Base-by-base conservation (phyloP, 2,113 vertebrate genomes). In the Tyrannus savana region DNA sequence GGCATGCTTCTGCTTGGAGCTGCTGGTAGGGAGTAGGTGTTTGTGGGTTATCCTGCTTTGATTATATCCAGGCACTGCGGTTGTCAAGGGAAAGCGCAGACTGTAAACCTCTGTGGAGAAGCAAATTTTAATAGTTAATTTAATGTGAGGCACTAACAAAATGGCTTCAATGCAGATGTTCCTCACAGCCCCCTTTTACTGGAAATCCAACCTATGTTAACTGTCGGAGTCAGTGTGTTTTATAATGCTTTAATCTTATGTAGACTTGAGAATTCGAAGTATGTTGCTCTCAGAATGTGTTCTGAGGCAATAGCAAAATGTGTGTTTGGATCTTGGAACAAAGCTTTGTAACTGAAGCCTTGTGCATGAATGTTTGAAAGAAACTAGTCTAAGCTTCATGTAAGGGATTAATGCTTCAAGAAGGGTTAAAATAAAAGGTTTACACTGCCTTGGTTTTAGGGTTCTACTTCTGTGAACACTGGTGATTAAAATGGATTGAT, bases 41-140 rank as follows among this genome's bases (percentile, higher is more conserved):
- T 63, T 63, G 56, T 67, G 27, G 27, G 7, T 60, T 27, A 35
- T 55, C 81, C 21, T 82, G 39, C 56, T 66, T 2, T 11, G 47
- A 8, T 64, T 31, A 3, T n/a, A 62, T 37, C 22, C 0, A 0
- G n/a, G 47, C 15, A 19, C 14, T 80, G 18, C 0, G 0, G 31
- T 24, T 66, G 28, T 53, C 13, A 46, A 56, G 16, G 28, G 42
- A 53, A 71, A 77, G 15, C 44, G 21, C 14, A 41, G 33, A 13
- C 6, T n/a, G 16, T 12, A 73, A 49, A 68, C 10, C 16, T 44
- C 52, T 63, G 23, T 33, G 18, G 23, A 87, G 13, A 85, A 76
- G 10, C 33, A 8, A 83, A 22, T 67, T 64, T 60, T 33, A 80
- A 37, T 22, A 31, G 10, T 28, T 31, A 3, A 8, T 24, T 59